phyloP scores from a whole-genome alignment of 92 coral and sea anemone species.

The Diadumene lineata region DNA sequence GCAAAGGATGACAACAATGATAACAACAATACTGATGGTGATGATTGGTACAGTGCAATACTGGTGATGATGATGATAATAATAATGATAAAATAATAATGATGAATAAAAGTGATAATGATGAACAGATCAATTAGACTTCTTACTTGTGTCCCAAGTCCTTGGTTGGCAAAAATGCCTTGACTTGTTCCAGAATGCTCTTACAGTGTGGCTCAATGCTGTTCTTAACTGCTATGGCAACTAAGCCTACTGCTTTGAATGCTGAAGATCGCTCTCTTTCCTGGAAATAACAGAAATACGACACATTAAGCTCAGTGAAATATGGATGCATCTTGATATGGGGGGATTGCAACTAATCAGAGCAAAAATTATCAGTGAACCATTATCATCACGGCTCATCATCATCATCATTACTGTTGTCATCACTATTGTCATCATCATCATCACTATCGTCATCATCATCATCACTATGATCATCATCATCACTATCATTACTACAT shows the following conservation, averaged over 20 bases:
- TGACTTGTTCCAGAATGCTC: slow-evolving; percentile 84
- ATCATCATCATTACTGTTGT: not conserved
- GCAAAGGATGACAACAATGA: too few relatives aligned
- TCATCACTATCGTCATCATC: not conserved
- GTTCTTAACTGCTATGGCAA: slow-evolving; percentile 94
- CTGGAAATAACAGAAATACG: slow-evolving; percentile 21
- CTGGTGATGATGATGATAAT: too few relatives aligned
- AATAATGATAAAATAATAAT: too few relatives aligned
- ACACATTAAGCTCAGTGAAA: too few relatives aligned
- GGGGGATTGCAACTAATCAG: too few relatives aligned
- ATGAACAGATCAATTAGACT: not conserved
- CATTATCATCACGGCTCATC: not conserved
- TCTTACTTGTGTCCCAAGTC: slow-evolving; percentile 93
- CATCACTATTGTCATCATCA: not conserved
- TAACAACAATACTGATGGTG: too few relatives aligned
- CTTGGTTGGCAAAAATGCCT: slow-evolving; percentile 84
- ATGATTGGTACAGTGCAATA: too few relatives aligned
- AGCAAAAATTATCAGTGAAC: not conserved
- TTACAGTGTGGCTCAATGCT: slow-evolving; percentile 78
- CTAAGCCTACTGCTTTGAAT: slow-evolving; percentile 89
- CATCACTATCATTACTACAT: not conserved
- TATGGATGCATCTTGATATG: too few relatives aligned
- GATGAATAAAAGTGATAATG: too few relatives aligned
- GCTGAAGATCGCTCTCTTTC: slow-evolving; percentile 98
- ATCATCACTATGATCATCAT: not conserved